Base-by-base conservation (phyloP, 2,797 vertebrate species). In the Muscicapa striata region DNA sequence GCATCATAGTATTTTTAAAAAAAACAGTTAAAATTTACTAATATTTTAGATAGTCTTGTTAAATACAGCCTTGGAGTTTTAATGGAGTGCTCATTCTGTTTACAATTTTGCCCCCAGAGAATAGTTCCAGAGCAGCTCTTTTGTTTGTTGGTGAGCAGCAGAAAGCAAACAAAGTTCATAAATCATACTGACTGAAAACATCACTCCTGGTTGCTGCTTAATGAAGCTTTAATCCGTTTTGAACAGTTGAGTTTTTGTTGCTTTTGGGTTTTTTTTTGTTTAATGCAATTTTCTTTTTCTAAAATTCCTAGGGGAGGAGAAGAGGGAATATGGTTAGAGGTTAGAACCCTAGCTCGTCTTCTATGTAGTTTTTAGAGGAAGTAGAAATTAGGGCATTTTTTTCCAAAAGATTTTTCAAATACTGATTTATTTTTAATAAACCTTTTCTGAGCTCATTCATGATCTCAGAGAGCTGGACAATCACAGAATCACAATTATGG, bases 151-250 rank as follows among this genome's bases (percentile, higher is more conserved):
- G 26, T 51, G 9, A 80, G 70, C 55, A 82, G 45, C 61, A 75
- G 34, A 84, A 89, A 30, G 43, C 51, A 91, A 93, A 76, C 57
- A 76, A 69, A 78, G 58, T 79, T 82, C 70, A 87, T 95, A 80
- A 82, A 94, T 89, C 87, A 76, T 55, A 73, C 64, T 93, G 89
- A 73, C 75, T 89, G 67, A 92, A 93, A 83, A 63, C 61, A 89
- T 90, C 78, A 89, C 26, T 89, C 57, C 63, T 18, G 3, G 27
- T 61, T 73, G 34, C 43, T 94, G 52, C 68, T 90, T 96, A 95
- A 96, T 92, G 74, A 89, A 22, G 57, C 68, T 83, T 87, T 93
- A 90, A 89, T 96, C 89, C 8, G 0, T 83, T 95, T 89, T 67
- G 61, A 87, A 70, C 68, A 66, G 36, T 41, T 22, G 30, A 10